Evolutionary conservation across 2,113 vertebrate genomes (phyloP).

Genomic region (Thermophis baileyi): DNA sequence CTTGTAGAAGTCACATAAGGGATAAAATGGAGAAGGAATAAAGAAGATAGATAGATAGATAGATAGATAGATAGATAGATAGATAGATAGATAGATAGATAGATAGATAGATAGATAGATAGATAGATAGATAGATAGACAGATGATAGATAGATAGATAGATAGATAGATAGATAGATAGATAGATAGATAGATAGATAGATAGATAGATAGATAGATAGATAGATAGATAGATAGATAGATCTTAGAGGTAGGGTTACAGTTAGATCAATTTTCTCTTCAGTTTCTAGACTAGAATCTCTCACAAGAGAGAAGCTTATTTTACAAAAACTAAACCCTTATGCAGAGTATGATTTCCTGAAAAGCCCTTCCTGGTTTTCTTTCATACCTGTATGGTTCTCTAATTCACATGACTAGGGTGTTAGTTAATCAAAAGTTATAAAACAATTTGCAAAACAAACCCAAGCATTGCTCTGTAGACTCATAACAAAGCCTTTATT

Average conservation of each 20-base stretch:
- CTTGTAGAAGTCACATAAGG: not conserved
- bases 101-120: not conserved
- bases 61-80: not conserved
- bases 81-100: no score
- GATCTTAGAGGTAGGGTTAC: not conserved
- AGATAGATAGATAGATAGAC: not conserved
- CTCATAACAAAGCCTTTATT: constrained; percentile 21
- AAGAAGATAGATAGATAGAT: not conserved
- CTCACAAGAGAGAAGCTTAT: not conserved
- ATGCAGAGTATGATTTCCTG: not conserved
- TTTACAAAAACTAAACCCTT: not conserved
- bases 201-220: not conserved
- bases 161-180: not conserved
- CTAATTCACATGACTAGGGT: not conserved
- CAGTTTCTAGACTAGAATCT: not conserved
- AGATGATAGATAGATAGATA: not conserved
- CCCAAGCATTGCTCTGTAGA: not conserved
- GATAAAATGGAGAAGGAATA: not conserved
- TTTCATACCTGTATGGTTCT: not conserved
- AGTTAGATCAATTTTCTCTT: not conserved
- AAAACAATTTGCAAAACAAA: not conserved
- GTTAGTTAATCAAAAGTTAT: not conserved
- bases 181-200: not conserved
- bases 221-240: not conserved
- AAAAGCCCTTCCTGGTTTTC: not conserved